A percentile compares a stretch with the other conserved stretches of the same genome.
Evolutionary conservation across 2,797 vertebrate genomes (phyloP).

Genomic region (Manis pentadactyla): DNA sequence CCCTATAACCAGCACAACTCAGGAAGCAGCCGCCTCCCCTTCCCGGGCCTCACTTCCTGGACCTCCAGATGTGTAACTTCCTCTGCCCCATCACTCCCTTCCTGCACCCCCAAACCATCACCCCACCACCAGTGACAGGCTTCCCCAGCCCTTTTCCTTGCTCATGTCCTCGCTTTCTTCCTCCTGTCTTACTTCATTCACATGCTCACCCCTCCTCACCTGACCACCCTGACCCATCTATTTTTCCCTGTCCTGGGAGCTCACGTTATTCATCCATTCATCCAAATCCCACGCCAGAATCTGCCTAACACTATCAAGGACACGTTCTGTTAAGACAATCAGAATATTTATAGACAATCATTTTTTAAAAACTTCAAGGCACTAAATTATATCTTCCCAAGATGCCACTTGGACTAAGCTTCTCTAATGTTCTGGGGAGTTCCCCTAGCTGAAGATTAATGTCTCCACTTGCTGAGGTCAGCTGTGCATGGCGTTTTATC

Average conservation of each 20-base stretch:
- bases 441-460: not conserved
- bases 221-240: too few relatives aligned
- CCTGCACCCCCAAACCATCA: not conserved
- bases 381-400: not conserved
- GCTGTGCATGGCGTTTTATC: not conserved
- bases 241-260: not conserved
- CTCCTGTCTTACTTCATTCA: not conserved
- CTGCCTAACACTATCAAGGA: not conserved
- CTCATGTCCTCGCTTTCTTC: not conserved
- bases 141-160: not conserved
- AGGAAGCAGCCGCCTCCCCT: not conserved
- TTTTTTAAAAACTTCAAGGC: not conserved
- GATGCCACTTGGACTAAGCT: not conserved
- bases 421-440: not conserved
- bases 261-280: too few relatives aligned
- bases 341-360: not conserved
- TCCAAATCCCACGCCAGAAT: too few relatives aligned
- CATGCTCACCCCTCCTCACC: accelerated
- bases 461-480: not conserved
- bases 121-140: not conserved
- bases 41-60: not conserved
- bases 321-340: not conserved
- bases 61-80: not conserved
- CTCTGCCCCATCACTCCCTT: not conserved
- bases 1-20: not conserved